Base-by-base conservation (phyloP, 2,888 invertebrate genomes). In the Itoplectis maculator region DNA sequence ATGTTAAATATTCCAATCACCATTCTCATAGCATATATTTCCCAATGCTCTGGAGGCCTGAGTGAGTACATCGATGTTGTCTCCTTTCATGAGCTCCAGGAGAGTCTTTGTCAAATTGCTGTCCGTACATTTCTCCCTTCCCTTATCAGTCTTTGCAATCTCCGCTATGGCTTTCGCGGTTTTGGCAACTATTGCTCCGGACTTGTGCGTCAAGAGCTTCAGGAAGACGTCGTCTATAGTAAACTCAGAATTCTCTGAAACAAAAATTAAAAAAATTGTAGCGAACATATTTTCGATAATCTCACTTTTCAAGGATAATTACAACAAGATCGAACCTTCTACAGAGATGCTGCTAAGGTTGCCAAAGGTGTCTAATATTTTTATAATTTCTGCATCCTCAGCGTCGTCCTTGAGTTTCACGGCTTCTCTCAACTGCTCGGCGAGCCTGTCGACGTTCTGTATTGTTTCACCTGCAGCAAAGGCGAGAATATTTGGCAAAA, bases 11-110 rank as follows among this genome's bases (percentile, higher is more conserved):
- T 37, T 54, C 8, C 45, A 70, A 70, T 73, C 94, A 93, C 97
- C 96, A 93, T 97, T 97, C 90, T 98, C 96, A 92, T 96, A 98
- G 91, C 97, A 97, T 89, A 98, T 95, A 92, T 98, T 98, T 47
- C 97, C 98, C 23, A 98, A 93, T 2, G 97, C 97, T 88, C 98
- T 94, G 87, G 97, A 96, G 51, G 96, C 95, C 90, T 98, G 97
- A 86, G 96, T 96, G 8, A 95, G 93, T 70, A 95, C 91, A 84
- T 95, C 95, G 82, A 94, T 89, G 80, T 93, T 93, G 11, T 94
- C 93, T 2, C 83, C 83, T 37, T 89, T 88, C 73, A 96, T 90
- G 85, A 95, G 93, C 72, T 93, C 92, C 74, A 96, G 90, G 84
- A 96, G 94, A 65, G 94, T 94, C 77, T 94, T 93, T 70, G 96